Evolutionary conservation across 2,797 vertebrate species (phyloP).

Genomic region (Sebastes cheni): DNA sequence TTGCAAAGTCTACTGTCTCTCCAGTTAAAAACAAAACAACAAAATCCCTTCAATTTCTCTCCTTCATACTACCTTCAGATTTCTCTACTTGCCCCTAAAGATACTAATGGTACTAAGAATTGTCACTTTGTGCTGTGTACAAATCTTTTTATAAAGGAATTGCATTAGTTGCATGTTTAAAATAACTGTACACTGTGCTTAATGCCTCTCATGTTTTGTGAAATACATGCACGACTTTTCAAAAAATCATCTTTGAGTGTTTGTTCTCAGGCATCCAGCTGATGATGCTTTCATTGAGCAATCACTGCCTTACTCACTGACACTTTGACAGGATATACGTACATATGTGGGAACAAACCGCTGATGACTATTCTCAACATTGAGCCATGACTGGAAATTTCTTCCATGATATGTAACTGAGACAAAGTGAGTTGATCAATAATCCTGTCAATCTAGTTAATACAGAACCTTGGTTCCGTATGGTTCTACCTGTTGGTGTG

Average conservation of each 20-base stretch:
- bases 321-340: background rate
- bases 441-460: background rate
- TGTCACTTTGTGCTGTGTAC: too few species aligned
- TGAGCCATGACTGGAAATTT: background rate
- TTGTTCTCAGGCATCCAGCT: background rate
- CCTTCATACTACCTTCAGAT: background rate
- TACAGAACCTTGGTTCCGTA: background rate
- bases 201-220: background rate
- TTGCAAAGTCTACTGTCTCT: background rate
- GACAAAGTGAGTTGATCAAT: background rate
- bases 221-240: background rate
- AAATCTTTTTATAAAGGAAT: too few species aligned
- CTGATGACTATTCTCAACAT: background rate
- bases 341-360: background rate
- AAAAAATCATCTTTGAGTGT: background rate
- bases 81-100: too few species aligned
- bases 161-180: too few species aligned
- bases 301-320: background rate
- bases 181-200: background rate
- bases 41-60: background rate
- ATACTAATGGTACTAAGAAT: too few species aligned
- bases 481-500: background rate
- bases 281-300: background rate
- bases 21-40: background rate
- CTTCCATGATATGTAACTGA: background rate